These are phyloP conservation scores for Catocala nupta DNA, from an alignment of 2,888 invertebrate genomes.

Conservation along the genomic window DNA sequence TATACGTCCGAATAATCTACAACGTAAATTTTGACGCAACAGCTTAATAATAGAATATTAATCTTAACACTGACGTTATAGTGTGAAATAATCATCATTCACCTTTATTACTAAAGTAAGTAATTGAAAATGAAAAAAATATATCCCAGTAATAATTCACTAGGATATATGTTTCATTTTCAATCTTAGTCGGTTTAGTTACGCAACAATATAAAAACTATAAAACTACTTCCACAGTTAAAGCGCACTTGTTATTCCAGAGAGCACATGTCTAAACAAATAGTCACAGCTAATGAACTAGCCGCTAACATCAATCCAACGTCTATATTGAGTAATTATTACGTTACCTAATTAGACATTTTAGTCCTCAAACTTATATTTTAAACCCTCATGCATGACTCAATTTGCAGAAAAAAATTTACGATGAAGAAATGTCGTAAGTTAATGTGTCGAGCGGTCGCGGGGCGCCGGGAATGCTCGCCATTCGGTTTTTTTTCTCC, in stretches of 20 bases:
- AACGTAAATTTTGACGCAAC: too few species aligned
- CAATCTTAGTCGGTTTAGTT: too few species aligned
- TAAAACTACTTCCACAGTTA: neutral
- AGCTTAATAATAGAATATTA: too few species aligned
- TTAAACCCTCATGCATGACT: slow-evolving; percentile 69
- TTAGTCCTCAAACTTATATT: slow-evolving; percentile 57
- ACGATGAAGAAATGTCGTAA: slow-evolving; percentile 75
- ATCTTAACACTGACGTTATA: too few species aligned
- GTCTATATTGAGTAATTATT: slow-evolving; percentile 42
- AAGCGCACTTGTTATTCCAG: slow-evolving; percentile 18
- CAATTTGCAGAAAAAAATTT: slow-evolving; percentile 71
- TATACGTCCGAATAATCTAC: too few species aligned
- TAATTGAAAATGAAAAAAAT: too few species aligned
- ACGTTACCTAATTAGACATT: slow-evolving; percentile 53
- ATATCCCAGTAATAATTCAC: too few species aligned
- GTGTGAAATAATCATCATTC: too few species aligned
- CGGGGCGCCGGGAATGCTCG: slow-evolving; percentile 75
- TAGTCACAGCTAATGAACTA: slow-evolving; percentile 31
- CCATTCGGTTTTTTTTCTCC: slow-evolving; percentile 74
- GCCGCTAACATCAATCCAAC: slow-evolving; percentile 39
- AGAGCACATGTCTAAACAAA: slow-evolving; percentile 21
- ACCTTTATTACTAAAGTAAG: too few species aligned
- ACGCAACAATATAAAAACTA: neutral
- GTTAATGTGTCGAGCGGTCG: slow-evolving; percentile 77
- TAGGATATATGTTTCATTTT: too few species aligned